These are phyloP conservation scores for Ceraclea dissimilis DNA, from an alignment of 2,888 invertebrate species.

Conservation along the genomic window DNA sequence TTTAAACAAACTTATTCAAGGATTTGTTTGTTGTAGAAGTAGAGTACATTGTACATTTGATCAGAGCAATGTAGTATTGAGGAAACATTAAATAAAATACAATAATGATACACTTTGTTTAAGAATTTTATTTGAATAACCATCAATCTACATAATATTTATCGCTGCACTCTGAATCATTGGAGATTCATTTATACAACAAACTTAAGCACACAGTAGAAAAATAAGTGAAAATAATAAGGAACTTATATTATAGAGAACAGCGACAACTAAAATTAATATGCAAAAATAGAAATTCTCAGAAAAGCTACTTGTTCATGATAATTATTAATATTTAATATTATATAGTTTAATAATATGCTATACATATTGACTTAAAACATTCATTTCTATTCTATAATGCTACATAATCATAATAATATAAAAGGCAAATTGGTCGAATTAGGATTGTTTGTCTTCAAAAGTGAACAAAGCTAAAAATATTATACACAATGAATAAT, in stretches of 20 bases:
- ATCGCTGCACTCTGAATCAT: slow-evolving; percentile 47
- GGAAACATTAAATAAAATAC: too few relatives aligned
- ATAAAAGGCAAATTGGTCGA: slow-evolving; percentile 51
- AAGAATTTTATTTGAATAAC: slow-evolving; percentile 42
- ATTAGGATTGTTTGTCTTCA: slow-evolving; percentile 38
- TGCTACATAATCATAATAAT: slow-evolving; percentile 45
- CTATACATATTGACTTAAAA: slow-evolving; percentile 45
- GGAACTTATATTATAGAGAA: slow-evolving; percentile 34
- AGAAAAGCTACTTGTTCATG: slow-evolving; percentile 35
- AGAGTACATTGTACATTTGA: too few relatives aligned
- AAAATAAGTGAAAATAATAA: slow-evolving; percentile 34
- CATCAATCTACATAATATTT: slow-evolving; percentile 50
- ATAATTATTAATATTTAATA: background rate
- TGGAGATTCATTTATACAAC: slow-evolving; percentile 35
- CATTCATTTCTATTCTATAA: slow-evolving; percentile 31
- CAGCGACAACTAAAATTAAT: slow-evolving; percentile 42
- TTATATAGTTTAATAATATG: slow-evolving; percentile 35
- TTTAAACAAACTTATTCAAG: too few relatives aligned
- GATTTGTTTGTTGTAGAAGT: too few relatives aligned
- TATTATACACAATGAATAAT: slow-evolving; percentile 23
- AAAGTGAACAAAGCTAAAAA: slow-evolving; percentile 41
- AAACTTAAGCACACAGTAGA: slow-evolving; percentile 48
- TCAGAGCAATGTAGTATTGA: too few relatives aligned
- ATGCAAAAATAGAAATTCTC: slow-evolving; percentile 45
- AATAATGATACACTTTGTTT: slow-evolving; percentile 13